Base-by-base conservation (phyloP, 1,140 invertebrate genomes). In the Gryon sp. region DNA sequence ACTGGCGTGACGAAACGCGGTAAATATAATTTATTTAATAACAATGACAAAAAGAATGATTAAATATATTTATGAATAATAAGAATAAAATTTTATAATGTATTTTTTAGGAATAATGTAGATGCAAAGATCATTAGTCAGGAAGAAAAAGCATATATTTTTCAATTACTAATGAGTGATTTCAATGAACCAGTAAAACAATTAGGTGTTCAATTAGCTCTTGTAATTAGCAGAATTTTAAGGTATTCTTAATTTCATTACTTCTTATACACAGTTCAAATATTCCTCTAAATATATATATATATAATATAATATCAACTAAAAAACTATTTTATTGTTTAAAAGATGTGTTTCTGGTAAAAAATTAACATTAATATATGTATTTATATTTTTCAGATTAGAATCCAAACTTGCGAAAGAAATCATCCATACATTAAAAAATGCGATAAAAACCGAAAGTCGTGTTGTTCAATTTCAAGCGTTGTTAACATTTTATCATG, bases 1-100 rank as follows among this genome's bases (percentile, higher is more conserved):
- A 97, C 83, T 99, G 97, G 97, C 92, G 97, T 48, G 93, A 92
- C 84, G 94, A 92, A 84, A 93, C 94, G 1, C 92, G 94, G 93
- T 94, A 90, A 90, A 22, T 6, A 45, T 36, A 36, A n/a, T n/a
- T n/a, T n/a, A n/a, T n/a, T n/a, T n/a, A n/a, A n/a, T n/a, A n/a
- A n/a, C n/a, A n/a, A n/a, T n/a, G n/a, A n/a, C n/a, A n/a, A n/a
- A n/a, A n/a, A n/a, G n/a, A n/a, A n/a, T n/a, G n/a, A n/a, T n/a
- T n/a, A n/a, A n/a, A n/a, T n/a, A n/a, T n/a, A n/a, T n/a, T n/a
- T n/a, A n/a, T n/a, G n/a, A n/a, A n/a, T n/a, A n/a, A 53, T 74
- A 46, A n/a, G n/a, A n/a, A n/a, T n/a, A n/a, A n/a, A n/a, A n/a
- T n/a, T n/a, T n/a, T n/a, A n/a, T n/a, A n/a, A n/a, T n/a, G n/a